A percentile compares a stretch with the other conserved stretches of the same genome.
Evolutionary conservation across 2,113 vertebrate species (phyloP).

Genomic region (Aegotheles bennettii): DNA sequence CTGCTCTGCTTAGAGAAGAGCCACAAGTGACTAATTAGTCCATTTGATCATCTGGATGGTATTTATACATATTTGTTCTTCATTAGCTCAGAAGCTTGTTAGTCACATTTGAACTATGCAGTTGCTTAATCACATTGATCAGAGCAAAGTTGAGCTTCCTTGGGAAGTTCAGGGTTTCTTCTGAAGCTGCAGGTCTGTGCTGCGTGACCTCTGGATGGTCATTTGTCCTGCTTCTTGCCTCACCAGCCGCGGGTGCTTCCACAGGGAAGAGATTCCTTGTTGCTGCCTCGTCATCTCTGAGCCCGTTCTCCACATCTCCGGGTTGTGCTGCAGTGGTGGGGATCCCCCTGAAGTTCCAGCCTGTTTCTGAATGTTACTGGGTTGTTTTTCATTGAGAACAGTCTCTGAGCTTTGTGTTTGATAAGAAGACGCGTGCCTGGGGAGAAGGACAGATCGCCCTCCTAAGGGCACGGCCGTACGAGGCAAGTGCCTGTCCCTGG

Average conservation of each 20-base stretch:
- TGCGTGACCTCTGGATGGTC: neutral
- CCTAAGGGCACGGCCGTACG: accelerated
- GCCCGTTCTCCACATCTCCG: neutral
- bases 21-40: slow-evolving; percentile 74
- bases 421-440: accelerated
- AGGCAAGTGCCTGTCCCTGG: accelerated
- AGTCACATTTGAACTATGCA: slow-evolving; percentile 61
- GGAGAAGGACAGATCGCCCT: neutral
- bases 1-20: slow-evolving; percentile 60
- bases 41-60: slow-evolving; percentile 71
- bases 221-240: neutral
- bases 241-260: neutral
- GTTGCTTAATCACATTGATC: slow-evolving; percentile 64
- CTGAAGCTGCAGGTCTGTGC: neutral
- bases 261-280: neutral
- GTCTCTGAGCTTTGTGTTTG: neutral
- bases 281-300: accelerated
- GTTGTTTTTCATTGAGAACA: accelerated
- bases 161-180: neutral
- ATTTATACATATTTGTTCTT: slow-evolving; percentile 76
- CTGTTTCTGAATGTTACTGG: neutral
- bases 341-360: neutral
- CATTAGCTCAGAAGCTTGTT: slow-evolving; percentile 60
- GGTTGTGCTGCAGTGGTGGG: neutral
- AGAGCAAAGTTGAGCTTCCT: slow-evolving; percentile 24